Conservation (phyloP, 2,113 vertebrate species). For the Silurus glanis region DNA sequence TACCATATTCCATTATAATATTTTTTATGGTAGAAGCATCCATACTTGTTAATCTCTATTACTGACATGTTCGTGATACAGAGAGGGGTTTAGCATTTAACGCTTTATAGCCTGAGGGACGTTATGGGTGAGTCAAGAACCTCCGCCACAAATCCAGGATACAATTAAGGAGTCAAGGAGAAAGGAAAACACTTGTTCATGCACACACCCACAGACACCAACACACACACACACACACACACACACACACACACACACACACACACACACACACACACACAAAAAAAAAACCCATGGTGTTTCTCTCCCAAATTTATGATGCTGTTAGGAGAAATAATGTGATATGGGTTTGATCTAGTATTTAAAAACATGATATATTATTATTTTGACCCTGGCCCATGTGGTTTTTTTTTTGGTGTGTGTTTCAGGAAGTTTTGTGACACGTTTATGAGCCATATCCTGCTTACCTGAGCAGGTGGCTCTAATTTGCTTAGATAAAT, state of each 20-base stretch:
- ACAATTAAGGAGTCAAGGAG: conserved; percentile 41
- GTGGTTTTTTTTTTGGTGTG: not conserved
- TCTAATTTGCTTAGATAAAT: conserved; percentile 32
- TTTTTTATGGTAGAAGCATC: not conserved
- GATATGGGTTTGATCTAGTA: not conserved
- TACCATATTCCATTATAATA: not conserved
- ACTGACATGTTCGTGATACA: not conserved
- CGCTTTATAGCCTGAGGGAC: conserved; percentile 29
- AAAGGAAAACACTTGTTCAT: not conserved
- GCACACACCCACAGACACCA: not conserved
- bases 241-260: not conserved
- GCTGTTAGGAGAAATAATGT: not conserved
- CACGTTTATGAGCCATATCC: conserved; percentile 40
- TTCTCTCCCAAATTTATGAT: not conserved
- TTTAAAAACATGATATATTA: not conserved
- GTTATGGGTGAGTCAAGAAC: conserved; percentile 56
- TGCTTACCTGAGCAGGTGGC: conserved; percentile 14
- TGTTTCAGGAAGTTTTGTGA: not conserved
- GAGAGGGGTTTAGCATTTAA: not conserved
- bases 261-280: not conserved
- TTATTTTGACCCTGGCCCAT: too few species aligned
- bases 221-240: not conserved
- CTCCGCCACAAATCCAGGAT: conserved; percentile 54
- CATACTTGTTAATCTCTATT: not conserved
- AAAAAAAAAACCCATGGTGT: too few species aligned